Evolutionary conservation across 2,797 vertebrate species (phyloP).

Genomic region (Notamacropus eugenii): DNA sequence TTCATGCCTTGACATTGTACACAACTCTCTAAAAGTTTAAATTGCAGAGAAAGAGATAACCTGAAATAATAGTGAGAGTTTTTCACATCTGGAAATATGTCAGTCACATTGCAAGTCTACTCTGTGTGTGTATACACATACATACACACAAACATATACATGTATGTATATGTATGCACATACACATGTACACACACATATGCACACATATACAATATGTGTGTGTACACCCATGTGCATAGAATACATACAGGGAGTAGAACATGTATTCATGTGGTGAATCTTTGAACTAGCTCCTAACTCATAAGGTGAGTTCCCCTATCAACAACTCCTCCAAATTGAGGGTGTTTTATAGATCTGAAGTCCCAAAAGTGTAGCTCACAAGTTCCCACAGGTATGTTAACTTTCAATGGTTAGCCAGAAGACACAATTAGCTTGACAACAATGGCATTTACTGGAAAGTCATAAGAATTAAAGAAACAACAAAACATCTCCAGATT

Average conservation of each 20-base stretch:
- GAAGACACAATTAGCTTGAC: not conserved
- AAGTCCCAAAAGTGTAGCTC: not conserved
- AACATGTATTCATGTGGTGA: not conserved
- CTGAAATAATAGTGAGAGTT: not conserved
- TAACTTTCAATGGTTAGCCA: not conserved
- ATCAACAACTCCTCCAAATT: not conserved
- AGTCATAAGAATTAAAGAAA: not conserved
- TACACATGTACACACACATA: too few relatives aligned
- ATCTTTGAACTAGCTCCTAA: not conserved
- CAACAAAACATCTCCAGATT: not conserved
- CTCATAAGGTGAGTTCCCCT: not conserved
- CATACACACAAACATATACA: not conserved
- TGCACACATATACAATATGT: too few relatives aligned
- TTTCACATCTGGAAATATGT: not conserved
- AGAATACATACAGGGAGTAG: too few relatives aligned
- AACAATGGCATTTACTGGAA: not conserved
- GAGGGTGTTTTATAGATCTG: not conserved
- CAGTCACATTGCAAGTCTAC: not conserved
- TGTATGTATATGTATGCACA: accelerated
- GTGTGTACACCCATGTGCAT: too few relatives aligned
- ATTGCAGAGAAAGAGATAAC: not conserved
- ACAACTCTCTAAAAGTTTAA: not conserved
- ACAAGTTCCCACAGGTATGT: not conserved
- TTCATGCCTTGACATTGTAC: not conserved
- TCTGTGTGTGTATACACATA: not conserved